phyloP scores from a whole-genome alignment of 1,140 invertebrate genomes.

The Drosophila nannoptera region DNA sequence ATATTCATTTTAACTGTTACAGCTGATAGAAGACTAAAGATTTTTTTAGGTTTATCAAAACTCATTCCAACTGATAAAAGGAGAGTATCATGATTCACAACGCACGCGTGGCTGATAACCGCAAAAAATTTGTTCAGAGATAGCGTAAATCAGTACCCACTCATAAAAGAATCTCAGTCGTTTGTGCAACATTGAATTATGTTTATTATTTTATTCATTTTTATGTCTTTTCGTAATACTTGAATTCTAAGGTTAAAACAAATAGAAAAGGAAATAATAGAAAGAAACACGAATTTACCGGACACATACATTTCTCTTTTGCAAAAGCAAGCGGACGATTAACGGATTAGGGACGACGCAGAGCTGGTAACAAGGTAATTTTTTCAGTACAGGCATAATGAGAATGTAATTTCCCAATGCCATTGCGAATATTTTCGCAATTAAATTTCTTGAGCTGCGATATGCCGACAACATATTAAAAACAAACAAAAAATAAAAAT shows the following conservation, averaged over 20 bases:
- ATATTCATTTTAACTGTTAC: too few relatives aligned
- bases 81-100: slow-evolving; percentile 16
- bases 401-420: slow-evolving; percentile 38
- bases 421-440: slow-evolving; percentile 47
- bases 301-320: slow-evolving; percentile 21
- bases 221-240: slow-evolving; percentile 67
- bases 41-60: slow-evolving; percentile 23
- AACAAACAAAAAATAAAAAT: slow-evolving; percentile 59
- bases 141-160: slow-evolving; percentile 16
- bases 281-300: slow-evolving; percentile 32
- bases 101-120: slow-evolving; percentile 33
- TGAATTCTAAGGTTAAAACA: slow-evolving; percentile 61
- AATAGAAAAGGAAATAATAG: slow-evolving; percentile 39
- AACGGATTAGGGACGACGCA: slow-evolving; percentile 13
- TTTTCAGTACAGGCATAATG: slow-evolving; percentile 43
- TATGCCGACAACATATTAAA: slow-evolving; percentile 50
- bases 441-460: slow-evolving; percentile 39
- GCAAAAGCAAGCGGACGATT: slow-evolving; percentile 27
- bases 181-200: slow-evolving; percentile 45
- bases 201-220: slow-evolving; percentile 53
- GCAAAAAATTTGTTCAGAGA: slow-evolving; percentile 10
- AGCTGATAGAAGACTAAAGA: neutral
- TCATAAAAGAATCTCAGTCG: slow-evolving; percentile 26
- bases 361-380: slow-evolving; percentile 42
- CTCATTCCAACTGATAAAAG: slow-evolving; percentile 17